These are phyloP conservation scores for Dipodomys ordii DNA, from an alignment of 2,113 vertebrate genomes.

Conservation along the genomic window DNA sequence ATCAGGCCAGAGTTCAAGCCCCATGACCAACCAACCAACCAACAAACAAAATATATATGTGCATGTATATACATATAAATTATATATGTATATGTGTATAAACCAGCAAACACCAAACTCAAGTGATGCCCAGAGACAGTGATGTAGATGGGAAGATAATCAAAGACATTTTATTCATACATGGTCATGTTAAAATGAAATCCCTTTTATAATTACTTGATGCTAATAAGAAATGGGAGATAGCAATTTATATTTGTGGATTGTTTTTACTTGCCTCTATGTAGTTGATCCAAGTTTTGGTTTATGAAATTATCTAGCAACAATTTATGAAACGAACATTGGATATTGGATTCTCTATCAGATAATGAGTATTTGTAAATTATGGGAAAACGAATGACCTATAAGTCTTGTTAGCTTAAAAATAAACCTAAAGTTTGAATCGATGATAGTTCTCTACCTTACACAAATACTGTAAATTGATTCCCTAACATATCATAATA, in stretches of 20 bases:
- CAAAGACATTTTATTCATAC: no score
- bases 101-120: background rate
- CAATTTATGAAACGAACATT: background rate
- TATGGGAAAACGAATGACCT: background rate
- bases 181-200: no score
- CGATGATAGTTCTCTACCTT: background rate
- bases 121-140: no score
- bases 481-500: background rate
- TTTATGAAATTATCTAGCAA: background rate
- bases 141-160: no score
- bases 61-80: no score
- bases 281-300: background rate
- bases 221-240: no score
- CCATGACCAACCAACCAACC: no score
- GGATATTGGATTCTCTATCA: background rate
- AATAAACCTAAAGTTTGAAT: background rate
- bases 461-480: background rate
- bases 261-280: background rate
- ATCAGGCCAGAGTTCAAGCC: no score
- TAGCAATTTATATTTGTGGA: background rate
- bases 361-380: background rate
- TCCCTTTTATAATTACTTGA: no score
- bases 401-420: background rate
- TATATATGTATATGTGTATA: no score
- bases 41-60: no score